Percentiles rank a stretch among this genome's conserved stretches.
These are phyloP conservation scores for Picathartes gymnocephalus DNA, from an alignment of 2,113 vertebrate genomes.

Conservation along the genomic window DNA sequence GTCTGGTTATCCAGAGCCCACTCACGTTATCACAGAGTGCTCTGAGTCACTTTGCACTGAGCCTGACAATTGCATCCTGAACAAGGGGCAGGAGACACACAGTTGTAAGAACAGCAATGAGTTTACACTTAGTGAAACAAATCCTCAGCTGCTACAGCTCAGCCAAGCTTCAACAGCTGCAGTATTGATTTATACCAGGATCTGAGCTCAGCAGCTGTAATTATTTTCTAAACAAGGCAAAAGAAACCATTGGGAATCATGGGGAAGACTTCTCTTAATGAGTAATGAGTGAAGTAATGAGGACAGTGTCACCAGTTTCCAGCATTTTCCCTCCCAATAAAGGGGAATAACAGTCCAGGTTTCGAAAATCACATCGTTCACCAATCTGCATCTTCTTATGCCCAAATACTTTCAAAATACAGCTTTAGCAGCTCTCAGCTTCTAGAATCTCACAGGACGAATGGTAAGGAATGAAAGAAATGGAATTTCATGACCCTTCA, in stretches of 20 bases:
- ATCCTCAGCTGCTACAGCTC: neutral
- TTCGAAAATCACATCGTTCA: neutral
- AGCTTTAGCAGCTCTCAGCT: neutral
- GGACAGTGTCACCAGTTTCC: neutral
- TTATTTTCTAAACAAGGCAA: conserved; percentile 11
- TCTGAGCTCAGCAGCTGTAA: neutral
- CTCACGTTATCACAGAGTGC: neutral
- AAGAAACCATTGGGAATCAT: neutral
- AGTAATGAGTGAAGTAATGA: neutral
- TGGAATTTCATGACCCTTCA: neutral
- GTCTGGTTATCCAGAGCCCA: neutral
- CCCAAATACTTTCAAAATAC: neutral
- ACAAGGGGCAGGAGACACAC: neutral
- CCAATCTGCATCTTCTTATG: neutral
- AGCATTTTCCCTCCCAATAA: neutral
- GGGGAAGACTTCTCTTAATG: neutral
- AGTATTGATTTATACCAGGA: neutral
- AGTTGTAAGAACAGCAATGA: neutral
- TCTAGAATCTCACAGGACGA: neutral
- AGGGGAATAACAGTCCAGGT: neutral
- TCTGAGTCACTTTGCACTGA: conserved; percentile 1
- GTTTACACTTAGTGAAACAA: neutral
- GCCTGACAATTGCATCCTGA: neutral
- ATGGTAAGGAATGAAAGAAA: neutral
- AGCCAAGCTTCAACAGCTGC: neutral